Conservation (phyloP, 2,888 invertebrate genomes). For the Tetragonula carbonaria region DNA sequence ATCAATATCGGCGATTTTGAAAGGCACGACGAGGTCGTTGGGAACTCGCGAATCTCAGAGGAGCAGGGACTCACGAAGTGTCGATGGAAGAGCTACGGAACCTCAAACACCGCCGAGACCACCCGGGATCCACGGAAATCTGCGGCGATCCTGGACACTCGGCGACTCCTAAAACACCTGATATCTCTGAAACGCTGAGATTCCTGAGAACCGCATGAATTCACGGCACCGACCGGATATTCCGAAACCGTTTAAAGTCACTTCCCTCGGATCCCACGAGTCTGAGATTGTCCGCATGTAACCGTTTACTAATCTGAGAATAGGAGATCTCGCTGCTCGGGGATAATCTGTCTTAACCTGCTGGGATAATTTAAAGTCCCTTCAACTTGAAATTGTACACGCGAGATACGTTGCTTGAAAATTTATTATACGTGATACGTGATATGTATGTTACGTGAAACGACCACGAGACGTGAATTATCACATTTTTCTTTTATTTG, state of each 20-base stretch:
- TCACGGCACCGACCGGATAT: background rate
- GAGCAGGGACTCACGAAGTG: background rate
- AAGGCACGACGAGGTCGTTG: too few relatives aligned
- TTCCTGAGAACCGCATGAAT: background rate
- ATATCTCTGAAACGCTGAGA: background rate
- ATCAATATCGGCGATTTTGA: background rate
- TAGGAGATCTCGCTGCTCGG: background rate
- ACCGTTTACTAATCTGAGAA: background rate
- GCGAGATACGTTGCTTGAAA: background rate
- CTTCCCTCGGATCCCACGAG: background rate
- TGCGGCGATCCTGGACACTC: conserved; percentile 6
- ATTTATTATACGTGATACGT: background rate
- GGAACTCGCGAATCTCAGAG: background rate
- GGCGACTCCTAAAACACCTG: background rate
- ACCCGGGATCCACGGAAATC: background rate
- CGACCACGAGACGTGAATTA: too few relatives aligned
- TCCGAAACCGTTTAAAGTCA: background rate
- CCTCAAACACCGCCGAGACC: background rate
- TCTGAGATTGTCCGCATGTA: background rate
- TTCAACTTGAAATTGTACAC: background rate
- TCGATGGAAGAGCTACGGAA: background rate
- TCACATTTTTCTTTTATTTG: too few relatives aligned
- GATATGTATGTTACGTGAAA: too few relatives aligned
- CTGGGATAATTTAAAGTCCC: background rate
- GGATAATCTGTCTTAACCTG: background rate